Conservation (phyloP, 2,888 invertebrate genomes). For the Cerceris rybyensis region DNA sequence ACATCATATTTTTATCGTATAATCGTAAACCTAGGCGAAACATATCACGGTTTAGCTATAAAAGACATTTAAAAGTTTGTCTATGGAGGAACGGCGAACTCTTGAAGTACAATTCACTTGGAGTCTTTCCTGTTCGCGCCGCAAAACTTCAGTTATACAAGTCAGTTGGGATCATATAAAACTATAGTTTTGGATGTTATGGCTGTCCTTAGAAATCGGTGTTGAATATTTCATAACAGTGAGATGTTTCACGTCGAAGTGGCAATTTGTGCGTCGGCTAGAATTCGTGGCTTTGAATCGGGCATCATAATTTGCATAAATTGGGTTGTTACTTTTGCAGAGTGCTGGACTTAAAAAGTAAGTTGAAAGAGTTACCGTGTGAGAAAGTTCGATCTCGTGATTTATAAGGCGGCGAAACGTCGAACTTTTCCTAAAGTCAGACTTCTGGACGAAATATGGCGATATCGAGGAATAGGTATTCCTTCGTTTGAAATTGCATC, state of each 20-base stretch:
- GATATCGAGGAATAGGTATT: too few species aligned
- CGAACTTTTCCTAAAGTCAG: conserved; percentile 48
- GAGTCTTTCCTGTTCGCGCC: conserved; percentile 30
- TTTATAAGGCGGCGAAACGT: conserved; percentile 47
- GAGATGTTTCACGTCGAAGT: conserved; percentile 47
- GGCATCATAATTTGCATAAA: conserved; percentile 65
- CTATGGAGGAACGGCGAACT: conserved; percentile 17
- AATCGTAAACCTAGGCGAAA: not conserved
- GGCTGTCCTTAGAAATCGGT: conserved; percentile 59
- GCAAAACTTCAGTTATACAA: conserved; percentile 49
- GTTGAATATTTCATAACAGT: conserved; percentile 65
- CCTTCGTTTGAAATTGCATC: too few species aligned
- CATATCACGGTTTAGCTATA: not conserved
- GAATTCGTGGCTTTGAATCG: conserved; percentile 54
- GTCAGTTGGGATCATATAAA: conserved; percentile 54
- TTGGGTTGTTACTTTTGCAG: conserved; percentile 61
- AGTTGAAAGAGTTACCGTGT: conserved; percentile 47
- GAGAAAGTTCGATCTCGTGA: conserved; percentile 46
- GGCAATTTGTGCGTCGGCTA: conserved; percentile 66
- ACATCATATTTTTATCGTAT: not conserved
- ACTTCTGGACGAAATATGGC: not conserved
- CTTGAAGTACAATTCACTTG: conserved; percentile 25
- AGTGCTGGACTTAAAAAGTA: conserved; percentile 45
- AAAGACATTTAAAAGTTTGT: not conserved
- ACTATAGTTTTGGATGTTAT: conserved; percentile 51